A percentile compares a stretch with the other conserved stretches of the same genome.
These are phyloP conservation scores for Eupristina koningsbergeri DNA, from an alignment of 1,140 invertebrate species.

Conservation along the genomic window DNA sequence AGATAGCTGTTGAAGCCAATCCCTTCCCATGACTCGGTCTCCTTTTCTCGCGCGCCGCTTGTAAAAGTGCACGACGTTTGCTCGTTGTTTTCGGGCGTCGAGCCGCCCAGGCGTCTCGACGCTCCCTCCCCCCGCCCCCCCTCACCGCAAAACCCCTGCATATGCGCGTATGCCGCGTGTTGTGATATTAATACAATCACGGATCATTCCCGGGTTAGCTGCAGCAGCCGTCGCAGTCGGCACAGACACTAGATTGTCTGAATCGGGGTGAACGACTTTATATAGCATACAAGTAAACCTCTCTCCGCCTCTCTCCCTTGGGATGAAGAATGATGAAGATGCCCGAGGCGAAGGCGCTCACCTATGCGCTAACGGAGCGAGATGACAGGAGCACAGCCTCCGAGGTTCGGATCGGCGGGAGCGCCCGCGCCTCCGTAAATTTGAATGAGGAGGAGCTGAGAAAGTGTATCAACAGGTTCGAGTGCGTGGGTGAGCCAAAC, in stretches of 20 bases:
- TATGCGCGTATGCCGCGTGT: constrained; percentile 68
- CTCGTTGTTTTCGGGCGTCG: constrained; percentile 19
- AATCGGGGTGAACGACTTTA: constrained; percentile 75
- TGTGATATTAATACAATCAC: constrained; percentile 75
- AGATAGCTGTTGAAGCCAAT: background rate
- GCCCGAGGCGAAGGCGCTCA: background rate
- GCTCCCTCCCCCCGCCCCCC: background rate
- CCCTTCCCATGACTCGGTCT: background rate
- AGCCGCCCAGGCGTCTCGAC: background rate
- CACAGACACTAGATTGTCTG: constrained; percentile 74
- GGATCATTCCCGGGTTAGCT: constrained; percentile 69
- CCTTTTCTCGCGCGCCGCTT: background rate
- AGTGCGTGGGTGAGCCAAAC: background rate
- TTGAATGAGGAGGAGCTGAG: background rate
- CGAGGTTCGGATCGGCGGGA: background rate
- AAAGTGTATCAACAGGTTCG: constrained; percentile 45
- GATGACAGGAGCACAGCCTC: background rate
- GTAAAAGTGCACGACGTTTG: constrained; percentile 27
- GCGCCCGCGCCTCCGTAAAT: background rate
- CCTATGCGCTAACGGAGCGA: background rate
- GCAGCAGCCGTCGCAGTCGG: constrained; percentile 52
- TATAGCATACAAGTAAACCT: constrained; percentile 62
- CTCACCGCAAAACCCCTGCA: too few species aligned
- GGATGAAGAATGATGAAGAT: too few species aligned
- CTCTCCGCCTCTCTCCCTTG: background rate